A percentile compares a stretch with the other conserved stretches of the same genome.
These are phyloP conservation scores for Argynnis bischoffii DNA, from an alignment of 2,888 invertebrate genomes.

Conservation along the genomic window DNA sequence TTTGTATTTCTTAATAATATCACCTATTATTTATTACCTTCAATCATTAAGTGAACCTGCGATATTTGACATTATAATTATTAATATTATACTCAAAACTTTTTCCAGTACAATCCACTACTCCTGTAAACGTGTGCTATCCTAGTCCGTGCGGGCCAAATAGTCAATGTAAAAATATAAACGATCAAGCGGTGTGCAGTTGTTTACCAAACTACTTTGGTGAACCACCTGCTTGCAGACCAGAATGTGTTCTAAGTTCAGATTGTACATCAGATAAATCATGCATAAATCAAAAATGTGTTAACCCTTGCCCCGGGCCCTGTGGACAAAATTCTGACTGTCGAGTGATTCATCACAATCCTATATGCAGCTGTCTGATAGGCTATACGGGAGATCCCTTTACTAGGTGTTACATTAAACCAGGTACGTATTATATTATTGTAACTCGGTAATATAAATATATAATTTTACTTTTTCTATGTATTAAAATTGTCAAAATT, in stretches of 20 bases:
- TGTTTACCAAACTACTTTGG: constrained; percentile 87
- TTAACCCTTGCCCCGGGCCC: constrained; percentile 86
- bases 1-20: constrained; percentile 12
- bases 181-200: constrained; percentile 85
- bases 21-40: too few relatives aligned
- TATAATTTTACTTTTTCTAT: constrained; percentile 21
- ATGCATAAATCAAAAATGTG: constrained; percentile 86
- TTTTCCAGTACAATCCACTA: constrained; percentile 67
- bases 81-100: too few relatives aligned
- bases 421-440: constrained; percentile 55
- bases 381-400: constrained; percentile 86
- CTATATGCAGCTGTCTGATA: constrained; percentile 85
- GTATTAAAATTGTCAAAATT: constrained; percentile 9
- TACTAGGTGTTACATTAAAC: constrained; percentile 83
- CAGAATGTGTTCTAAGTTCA: constrained; percentile 86
- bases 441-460: constrained; percentile 12
- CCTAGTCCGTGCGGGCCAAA: constrained; percentile 85
- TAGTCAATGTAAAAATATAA: constrained; percentile 82
- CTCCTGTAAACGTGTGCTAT: constrained; percentile 74
- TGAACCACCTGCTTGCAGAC: constrained; percentile 85
- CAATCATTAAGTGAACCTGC: too few relatives aligned
- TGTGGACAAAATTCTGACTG: constrained; percentile 88
- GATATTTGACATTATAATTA: too few relatives aligned
- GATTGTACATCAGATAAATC: constrained; percentile 84
- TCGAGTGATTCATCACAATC: constrained; percentile 87